Conservation (phyloP, 2,888 invertebrate genomes). For the Cyaniris semiargus region DNA sequence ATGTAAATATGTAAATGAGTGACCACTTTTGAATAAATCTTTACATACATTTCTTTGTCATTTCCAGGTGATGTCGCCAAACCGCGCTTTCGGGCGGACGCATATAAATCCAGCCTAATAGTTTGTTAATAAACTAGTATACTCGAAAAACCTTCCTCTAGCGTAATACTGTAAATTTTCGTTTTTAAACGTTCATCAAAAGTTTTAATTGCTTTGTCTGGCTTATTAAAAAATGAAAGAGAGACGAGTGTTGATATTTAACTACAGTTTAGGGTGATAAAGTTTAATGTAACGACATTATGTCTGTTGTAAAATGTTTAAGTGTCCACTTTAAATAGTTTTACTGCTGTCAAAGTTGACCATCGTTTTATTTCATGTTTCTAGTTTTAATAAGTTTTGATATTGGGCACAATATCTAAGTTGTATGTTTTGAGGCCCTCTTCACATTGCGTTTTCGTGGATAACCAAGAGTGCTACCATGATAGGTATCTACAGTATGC, state of each 20-base stretch:
- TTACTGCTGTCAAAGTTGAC: not conserved
- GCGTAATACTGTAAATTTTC: not conserved
- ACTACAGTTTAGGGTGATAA: conserved; percentile 6
- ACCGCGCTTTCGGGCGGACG: too few relatives aligned
- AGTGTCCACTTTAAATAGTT: conserved; percentile 9
- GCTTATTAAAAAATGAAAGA: not conserved
- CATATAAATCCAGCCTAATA: too few relatives aligned
- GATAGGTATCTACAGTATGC: too few relatives aligned
- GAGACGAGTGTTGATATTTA: conserved; percentile 6
- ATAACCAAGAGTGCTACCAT: too few relatives aligned
- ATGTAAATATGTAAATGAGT: too few relatives aligned
- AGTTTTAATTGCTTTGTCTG: conserved; percentile 1
- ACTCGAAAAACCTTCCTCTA: too few relatives aligned
- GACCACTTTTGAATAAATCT: too few relatives aligned
- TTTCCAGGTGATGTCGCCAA: too few relatives aligned
- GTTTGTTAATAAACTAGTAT: too few relatives aligned
- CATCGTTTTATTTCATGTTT: not conserved
- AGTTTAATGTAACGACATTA: conserved; percentile 4
- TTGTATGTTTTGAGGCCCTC: too few relatives aligned
- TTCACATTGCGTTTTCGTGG: too few relatives aligned
- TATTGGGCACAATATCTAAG: not conserved
- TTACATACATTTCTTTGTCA: too few relatives aligned
- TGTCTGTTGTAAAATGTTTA: conserved; percentile 1
- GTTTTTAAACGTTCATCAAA: not conserved
- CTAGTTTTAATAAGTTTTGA: not conserved